Percentiles rank a stretch among this genome's conserved stretches.
These are phyloP conservation scores for Papilio aristodemus DNA, from an alignment of 1,140 invertebrate species.

Conservation along the genomic window DNA sequence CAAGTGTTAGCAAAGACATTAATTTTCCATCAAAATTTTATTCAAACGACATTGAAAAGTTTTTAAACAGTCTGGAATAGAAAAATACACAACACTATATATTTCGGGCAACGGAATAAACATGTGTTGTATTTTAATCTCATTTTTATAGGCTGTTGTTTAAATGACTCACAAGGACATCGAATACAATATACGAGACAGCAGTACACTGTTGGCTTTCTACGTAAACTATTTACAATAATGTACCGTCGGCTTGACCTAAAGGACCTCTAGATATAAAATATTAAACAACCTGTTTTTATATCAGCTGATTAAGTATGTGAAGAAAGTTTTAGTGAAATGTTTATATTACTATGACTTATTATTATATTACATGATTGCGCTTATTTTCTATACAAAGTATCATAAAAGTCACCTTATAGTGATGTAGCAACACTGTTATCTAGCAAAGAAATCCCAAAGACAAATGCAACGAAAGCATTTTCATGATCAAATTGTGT, in stretches of 20 bases:
- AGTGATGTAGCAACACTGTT: background rate
- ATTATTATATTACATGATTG: too few relatives aligned
- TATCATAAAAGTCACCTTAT: background rate
- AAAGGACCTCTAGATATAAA: background rate
- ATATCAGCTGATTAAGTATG: too few relatives aligned
- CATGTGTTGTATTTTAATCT: background rate
- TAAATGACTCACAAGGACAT: background rate
- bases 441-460: too few relatives aligned
- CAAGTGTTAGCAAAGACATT: background rate
- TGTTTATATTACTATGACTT: too few relatives aligned
- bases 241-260: background rate
- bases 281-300: background rate
- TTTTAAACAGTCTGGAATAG: background rate
- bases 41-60: slow-evolving; percentile 10
- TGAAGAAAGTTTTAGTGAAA: too few relatives aligned
- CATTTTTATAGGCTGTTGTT: slow-evolving; percentile 5
- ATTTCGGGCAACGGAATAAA: background rate
- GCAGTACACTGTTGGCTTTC: background rate
- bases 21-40: background rate
- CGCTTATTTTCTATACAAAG: too few relatives aligned
- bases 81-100: background rate
- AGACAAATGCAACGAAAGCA: too few relatives aligned
- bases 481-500: too few relatives aligned
- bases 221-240: background rate
- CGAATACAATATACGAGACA: background rate